Base-by-base conservation (phyloP, 2,888 invertebrate genomes). In the Aporophyla nigra region DNA sequence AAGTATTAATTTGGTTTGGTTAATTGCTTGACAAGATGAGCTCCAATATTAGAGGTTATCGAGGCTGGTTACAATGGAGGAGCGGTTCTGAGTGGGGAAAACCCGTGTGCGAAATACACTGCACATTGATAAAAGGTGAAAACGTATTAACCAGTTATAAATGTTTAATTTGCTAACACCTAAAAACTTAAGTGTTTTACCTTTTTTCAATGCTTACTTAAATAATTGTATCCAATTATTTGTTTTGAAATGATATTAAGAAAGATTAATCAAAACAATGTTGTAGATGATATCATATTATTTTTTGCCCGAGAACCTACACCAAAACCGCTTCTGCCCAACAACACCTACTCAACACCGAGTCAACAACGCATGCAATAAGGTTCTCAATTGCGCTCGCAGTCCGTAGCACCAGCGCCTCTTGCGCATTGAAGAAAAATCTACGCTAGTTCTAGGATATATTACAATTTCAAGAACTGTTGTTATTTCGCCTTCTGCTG, bases 351-450 rank as follows among this genome's bases (percentile, higher is more conserved):
- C 21, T 33, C 16, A 33, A 51, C 12, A 27, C 27, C 0, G 27
- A 80, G 49, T 21, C 27, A 80, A 73, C n/a, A 14, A 24, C n/a
- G 33, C 33, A 24, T 74, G 56, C 21, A 74, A 33, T 12, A 19
- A 33, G 24, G 21, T 63, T 16, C 19, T 53, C 24, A 63, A 58
- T 74, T 51, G 51, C 12, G 19, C 40, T 40, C 7, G 16, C 53
- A 80, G 72, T 51, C 5, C 21, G 2, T 0, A n/a, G 24, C 46
- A n/a, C n/a, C 6, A 24, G 49, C 10, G 16, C 1, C 9, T n/a
- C 6, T 49, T n/a, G n/a, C 27, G 33, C 33, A 27, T 27, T 53
- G 19, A 12, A 49, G n/a, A 80, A 43, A 54, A 19, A 40, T n/a
- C 14, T 14, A 27, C 2, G 7, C 5, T 27, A 27, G 7, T 27